Base-by-base conservation (phyloP, 2,888 invertebrate species). In the Prosapia bicincta region DNA sequence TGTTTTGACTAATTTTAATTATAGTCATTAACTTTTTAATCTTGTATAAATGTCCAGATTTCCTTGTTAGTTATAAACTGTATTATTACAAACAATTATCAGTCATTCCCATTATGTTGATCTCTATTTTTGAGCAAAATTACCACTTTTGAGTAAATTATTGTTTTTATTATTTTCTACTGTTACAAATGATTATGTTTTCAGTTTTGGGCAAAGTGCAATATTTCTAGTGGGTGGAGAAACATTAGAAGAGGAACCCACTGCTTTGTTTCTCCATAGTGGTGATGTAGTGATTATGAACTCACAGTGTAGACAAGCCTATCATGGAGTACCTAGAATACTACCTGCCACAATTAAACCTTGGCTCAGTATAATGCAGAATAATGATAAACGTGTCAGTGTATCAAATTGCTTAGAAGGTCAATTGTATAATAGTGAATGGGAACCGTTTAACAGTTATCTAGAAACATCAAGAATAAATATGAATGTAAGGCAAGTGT, bases 281-380 rank as follows among this genome's bases (percentile, higher is more conserved):
- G 99, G 99, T 0, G 99, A 99, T 85, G 88, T 98, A 73, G 86
- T 97, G 32, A 86, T 99, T 0, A 98, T 99, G 99, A 92, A 94
- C 1, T 77, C 91, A 78, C 88, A 90, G 80, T 92, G 96, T 0
- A 88, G 99, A 74, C 86, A 96, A 1, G 92, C 93, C 80, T 98
- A 96, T 85, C 99, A 99, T 85, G 98, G 96, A 2, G 93, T 99
- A 0, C 99, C 99, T 0, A 92, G 91, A 85, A 93, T 99, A 82
- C 82, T 95, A 80, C 85, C 88, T 72, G 84, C 89, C 0, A 77
- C 84, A 71, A 85, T 88, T 9, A 91, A 84, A 85, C 76, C 75
- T 82, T 72, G 80, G 54, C 54, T 54, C 20, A 54, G 30, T 26
- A 26, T 9, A 75, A 54, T 71, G 72, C 76, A 68, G n/a, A n/a